Base-by-base conservation (phyloP, 2,888 invertebrate species). In the Vesta saturnalis region DNA sequence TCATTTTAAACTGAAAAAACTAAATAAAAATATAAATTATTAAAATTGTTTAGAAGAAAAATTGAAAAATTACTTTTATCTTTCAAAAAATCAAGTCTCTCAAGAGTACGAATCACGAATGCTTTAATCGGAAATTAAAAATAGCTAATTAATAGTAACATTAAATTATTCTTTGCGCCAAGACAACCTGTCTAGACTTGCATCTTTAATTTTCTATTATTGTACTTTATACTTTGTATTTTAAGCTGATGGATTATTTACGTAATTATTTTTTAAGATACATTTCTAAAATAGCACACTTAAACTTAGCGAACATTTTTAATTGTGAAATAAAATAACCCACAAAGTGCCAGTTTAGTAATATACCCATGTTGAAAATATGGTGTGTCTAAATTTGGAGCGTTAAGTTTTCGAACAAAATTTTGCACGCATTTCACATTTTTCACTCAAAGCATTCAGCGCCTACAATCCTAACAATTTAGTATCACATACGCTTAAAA, bases 321-420 rank as follows among this genome's bases (percentile, higher is more conserved):
- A 52, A 19, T 35, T 58, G 5, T 58, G 30, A n/a, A 35, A 49
- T 46, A 46, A 63, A 62, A 57, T 56, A 62, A 30, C 49, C 39
- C 52, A 54, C 62, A 64, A 66, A 57, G 43, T 39, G 60, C 57
- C 60, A 64, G 64, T 60, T 68, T 64, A 64, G 57, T 35, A n/a
- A 56, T 47, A 56, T 21, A 56, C 56, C 56, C 61, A 52, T 55
- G 23, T 54, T 46, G 60, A 63, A n/a, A 2, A 39, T 39, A 67
- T 69, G 64, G 57, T 67, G 71, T 83, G 86, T 83, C 87, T 87
- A 87, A 87, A 87, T 87, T 87, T 87, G 87, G 87, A 85, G 85
- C 86, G 87, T 73, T 70, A 74, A 74, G 75, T 71, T 62, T 55
- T 66, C 16, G 16, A 49, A 59, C n/a, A n/a, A 47, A 62, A 67